Evolutionary conservation across 2,888 invertebrate species (phyloP), one percentile per base, ranked within the genome.

Genomic region (Cataglyphis rosenhaueri): DNA sequence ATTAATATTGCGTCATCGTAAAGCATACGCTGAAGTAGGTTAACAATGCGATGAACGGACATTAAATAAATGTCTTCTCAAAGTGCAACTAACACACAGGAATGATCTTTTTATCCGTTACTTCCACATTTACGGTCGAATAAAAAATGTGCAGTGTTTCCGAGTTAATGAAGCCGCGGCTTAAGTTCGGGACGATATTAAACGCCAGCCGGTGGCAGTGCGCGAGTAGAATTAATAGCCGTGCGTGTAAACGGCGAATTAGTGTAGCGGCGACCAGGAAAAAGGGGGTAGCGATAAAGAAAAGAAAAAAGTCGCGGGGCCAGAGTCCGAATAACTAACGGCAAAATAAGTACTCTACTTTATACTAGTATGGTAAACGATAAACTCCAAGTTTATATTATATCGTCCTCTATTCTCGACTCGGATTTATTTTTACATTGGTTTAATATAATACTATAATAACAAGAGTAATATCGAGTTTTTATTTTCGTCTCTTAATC

Each of bases 141-240:
- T 68, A 68, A 61, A 61, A 71, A 78, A 78, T 35, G 57, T 18
- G 55, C 78, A 48, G 44, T 68, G 78, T 79, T 79, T 68, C 71
- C 48, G 59, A 79, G 71, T 87, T 86, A 82, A 83, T 87, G 84
- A 79, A 79, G 84, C 83, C 76, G 55, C 83, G 87, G 82, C 85
- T 87, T 87, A 87, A 74, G 78, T 84, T 66, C 79, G 70, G 66
- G 75, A 71, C 83, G 70, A 84, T 86, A 88, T 88, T 86, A 87
- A 87, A 84, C 81, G 79, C 70, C 68, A 65, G 41, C 71, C 75
- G 74, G 75, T 57, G 81, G 74, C 55, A 21, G 66, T 64, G 81
- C 74, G 71, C 70, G 35, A 57, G 65, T 74, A 71, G 71, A 82
- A 83, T 83, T 84, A 82, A 82, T 65, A 73, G 81, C 78, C 66